A percentile compares a stretch with the other conserved stretches of the same genome.
These are phyloP conservation scores for Dilophus febrilis DNA, from an alignment of 2,888 invertebrate genomes.

Conservation along the genomic window DNA sequence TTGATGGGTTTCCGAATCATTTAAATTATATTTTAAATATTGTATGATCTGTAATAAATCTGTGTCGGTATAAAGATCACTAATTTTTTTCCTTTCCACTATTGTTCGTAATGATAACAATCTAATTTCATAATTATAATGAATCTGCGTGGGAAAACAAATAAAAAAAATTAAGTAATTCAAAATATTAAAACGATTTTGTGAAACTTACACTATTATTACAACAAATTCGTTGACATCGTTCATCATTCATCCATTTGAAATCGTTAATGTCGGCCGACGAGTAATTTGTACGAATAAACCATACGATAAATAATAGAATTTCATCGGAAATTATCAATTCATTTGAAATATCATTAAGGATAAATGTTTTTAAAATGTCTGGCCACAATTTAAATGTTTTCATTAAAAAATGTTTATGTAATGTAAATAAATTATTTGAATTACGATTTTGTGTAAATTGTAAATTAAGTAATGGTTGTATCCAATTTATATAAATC, in stretches of 20 bases:
- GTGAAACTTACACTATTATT: neutral
- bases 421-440: slow-evolving; percentile 14
- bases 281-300: slow-evolving; percentile 4
- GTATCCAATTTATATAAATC: slow-evolving; percentile 37
- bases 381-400: slow-evolving; percentile 20
- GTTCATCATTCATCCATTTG: neutral
- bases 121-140: slow-evolving; percentile 37
- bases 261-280: neutral
- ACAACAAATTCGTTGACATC: neutral
- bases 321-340: slow-evolving; percentile 18
- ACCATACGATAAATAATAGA: slow-evolving; percentile 24
- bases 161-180: neutral
- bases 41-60: slow-evolving; percentile 46
- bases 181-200: too few relatives aligned
- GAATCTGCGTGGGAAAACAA: neutral
- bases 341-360: slow-evolving; percentile 11
- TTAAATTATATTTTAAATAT: slow-evolving; percentile 51
- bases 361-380: slow-evolving; percentile 15
- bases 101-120: slow-evolving; percentile 49
- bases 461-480: slow-evolving; percentile 13
- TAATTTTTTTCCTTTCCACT: slow-evolving; percentile 55
- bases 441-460: slow-evolving; percentile 9
- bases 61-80: slow-evolving; percentile 39
- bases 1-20: slow-evolving; percentile 49
- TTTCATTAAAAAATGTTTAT: slow-evolving; percentile 21